Conservation (phyloP, 2,797 vertebrate genomes). For the Trichosurus vulpecula region DNA sequence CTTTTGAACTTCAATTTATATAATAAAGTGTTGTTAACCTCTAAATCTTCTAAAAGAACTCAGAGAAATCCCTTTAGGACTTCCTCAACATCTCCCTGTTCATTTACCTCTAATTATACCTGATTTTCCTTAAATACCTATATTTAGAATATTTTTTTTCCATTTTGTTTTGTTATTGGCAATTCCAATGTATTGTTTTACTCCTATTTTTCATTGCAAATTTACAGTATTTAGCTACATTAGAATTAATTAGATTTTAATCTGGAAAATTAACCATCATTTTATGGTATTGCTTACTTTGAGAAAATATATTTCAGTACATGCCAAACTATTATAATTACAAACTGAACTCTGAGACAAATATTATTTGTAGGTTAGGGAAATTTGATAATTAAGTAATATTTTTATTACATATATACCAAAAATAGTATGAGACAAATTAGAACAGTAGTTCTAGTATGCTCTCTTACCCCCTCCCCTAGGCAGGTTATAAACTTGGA, state of each 20-base stretch:
- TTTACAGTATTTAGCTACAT: background rate
- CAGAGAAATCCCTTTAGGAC: fast-evolving
- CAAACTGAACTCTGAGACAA: background rate
- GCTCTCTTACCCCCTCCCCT: background rate
- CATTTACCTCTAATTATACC: background rate
- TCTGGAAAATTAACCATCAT: background rate
- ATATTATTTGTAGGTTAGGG: background rate
- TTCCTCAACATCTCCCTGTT: background rate
- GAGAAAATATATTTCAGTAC: background rate
- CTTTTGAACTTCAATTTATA: background rate
- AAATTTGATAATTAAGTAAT: background rate
- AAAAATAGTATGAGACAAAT: background rate
- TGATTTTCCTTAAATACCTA: slow-evolving; percentile 3
- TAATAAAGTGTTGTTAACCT: background rate
- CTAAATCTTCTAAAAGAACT: background rate
- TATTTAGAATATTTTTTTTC: background rate
- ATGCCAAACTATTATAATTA: background rate
- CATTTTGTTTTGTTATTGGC: background rate
- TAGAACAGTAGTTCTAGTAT: background rate
- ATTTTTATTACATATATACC: background rate
- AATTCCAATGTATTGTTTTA: background rate
- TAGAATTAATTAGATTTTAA: background rate
- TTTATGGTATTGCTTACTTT: background rate
- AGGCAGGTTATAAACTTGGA: background rate
- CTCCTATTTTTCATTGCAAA: background rate